phyloP scores from a whole-genome alignment of 92 coral and sea anemone species.

The Pocillopora grandis region DNA sequence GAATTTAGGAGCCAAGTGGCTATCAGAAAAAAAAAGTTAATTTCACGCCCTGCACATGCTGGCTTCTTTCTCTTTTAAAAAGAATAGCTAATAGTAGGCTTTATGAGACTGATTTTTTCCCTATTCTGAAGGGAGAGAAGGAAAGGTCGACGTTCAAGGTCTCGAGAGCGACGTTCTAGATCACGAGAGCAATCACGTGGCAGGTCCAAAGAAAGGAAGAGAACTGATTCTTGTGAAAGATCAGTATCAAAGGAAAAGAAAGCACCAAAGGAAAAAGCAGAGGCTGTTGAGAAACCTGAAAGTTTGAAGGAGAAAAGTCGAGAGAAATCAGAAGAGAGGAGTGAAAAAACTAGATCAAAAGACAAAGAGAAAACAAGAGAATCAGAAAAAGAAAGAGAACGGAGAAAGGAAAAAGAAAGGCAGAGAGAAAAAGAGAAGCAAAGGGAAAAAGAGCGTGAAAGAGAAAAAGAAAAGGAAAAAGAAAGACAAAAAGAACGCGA shows the following conservation, averaged over 20 bases:
- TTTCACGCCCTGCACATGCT: too few relatives aligned
- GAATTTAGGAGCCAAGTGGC: too few relatives aligned
- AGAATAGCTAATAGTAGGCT: too few relatives aligned
- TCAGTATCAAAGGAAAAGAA: slow-evolving; percentile 58
- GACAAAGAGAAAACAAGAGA: slow-evolving; percentile 44
- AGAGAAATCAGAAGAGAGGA: slow-evolving; percentile 44
- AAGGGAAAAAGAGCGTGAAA: slow-evolving; percentile 28
- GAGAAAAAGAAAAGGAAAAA: slow-evolving; percentile 35
- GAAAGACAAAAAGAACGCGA: slow-evolving; percentile 29
- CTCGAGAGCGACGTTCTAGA: slow-evolving; percentile 50
- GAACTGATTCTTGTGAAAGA: slow-evolving; percentile 57
- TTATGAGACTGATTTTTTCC: background rate
- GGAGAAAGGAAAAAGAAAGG: slow-evolving; percentile 31
- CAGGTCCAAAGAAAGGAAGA: slow-evolving; percentile 65
- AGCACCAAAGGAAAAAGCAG: slow-evolving; percentile 29
- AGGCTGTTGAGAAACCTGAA: slow-evolving; percentile 32
- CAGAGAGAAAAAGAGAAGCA: slow-evolving; percentile 30
- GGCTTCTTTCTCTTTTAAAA: too few relatives aligned
- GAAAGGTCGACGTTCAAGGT: slow-evolving; percentile 65
- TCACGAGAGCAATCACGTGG: slow-evolving; percentile 56
- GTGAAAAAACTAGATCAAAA: slow-evolving; percentile 35
- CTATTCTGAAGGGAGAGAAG: slow-evolving; percentile 62
- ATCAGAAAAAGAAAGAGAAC: slow-evolving; percentile 36
- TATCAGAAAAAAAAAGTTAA: too few relatives aligned
- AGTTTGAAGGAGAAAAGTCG: slow-evolving; percentile 13